Evolutionary conservation across 1,140 invertebrate species (phyloP).

Genomic region (Harlomillsia oculata): DNA sequence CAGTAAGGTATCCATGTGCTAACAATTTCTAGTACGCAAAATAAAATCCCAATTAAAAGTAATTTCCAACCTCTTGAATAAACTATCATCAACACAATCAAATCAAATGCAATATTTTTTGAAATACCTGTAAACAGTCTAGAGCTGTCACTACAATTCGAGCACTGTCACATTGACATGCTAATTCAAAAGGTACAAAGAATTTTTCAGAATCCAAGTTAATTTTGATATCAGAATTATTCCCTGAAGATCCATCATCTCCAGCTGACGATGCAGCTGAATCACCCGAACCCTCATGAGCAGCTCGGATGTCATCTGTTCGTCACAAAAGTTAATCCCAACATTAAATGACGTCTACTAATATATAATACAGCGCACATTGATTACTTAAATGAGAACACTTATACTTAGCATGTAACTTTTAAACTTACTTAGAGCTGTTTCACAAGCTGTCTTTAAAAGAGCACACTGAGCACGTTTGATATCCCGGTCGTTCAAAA

Average conservation of each 20-base stretch:
- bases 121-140: conserved; percentile 80
- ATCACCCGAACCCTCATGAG: conserved; percentile 34
- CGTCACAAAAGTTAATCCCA: conserved; percentile 38
- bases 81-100: no score
- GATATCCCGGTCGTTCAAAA: conserved; percentile 92
- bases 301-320: conserved; percentile 68
- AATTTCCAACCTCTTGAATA: no score
- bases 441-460: conserved; percentile 90
- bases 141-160: conserved; percentile 90
- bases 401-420: background rate
- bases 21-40: conserved; percentile 74
- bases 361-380: background rate
- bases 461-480: conserved; percentile 88
- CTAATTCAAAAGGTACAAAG: conserved; percentile 94
- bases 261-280: conserved; percentile 73
- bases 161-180: conserved; percentile 90
- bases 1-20: conserved; percentile 96
- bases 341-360: background rate
- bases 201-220: conserved; percentile 92
- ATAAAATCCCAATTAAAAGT: conserved; percentile 1
- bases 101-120: no score
- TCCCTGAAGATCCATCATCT: background rate
- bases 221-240: conserved; percentile 65
- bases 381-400: background rate
- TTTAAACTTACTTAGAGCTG: conserved; percentile 68